phyloP scores from a whole-genome alignment of 2,797 vertebrate species.

The Labeo calbasu region DNA sequence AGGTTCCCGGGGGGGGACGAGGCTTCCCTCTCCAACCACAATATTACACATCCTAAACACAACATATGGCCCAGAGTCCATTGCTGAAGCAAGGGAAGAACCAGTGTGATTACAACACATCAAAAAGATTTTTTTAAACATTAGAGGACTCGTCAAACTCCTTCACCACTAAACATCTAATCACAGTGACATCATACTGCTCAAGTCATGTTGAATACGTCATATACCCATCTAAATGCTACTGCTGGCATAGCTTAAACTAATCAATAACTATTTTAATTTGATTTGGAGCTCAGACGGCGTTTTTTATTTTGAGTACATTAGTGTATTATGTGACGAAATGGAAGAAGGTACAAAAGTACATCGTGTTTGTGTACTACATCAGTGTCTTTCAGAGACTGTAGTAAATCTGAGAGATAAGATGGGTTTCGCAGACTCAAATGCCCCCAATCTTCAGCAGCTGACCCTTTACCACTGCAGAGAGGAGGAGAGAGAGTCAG shows the following conservation, averaged over 20 bases:
- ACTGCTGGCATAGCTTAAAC: neutral
- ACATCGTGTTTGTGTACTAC: slow-evolving; percentile 39
- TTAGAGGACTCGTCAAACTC: neutral
- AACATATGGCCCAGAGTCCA: slow-evolving; percentile 14
- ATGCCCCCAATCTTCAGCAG: slow-evolving; percentile 58
- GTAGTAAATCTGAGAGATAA: slow-evolving; percentile 55
- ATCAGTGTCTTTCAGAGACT: slow-evolving; percentile 42
- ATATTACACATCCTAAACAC: slow-evolving; percentile 41
- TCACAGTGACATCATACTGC: neutral
- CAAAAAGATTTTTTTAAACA: neutral
- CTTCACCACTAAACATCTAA: neutral
- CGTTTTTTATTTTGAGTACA: neutral
- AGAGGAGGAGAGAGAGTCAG: slow-evolving; percentile 41
- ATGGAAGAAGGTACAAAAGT: slow-evolving; percentile 27
- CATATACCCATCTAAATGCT: neutral
- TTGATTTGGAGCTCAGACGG: slow-evolving; percentile 3
- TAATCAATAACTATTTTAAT: neutral
- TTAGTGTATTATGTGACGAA: slow-evolving; percentile 13
- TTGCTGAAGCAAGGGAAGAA: neutral
- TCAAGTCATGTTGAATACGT: neutral
- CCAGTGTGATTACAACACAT: neutral
- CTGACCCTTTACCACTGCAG: slow-evolving; percentile 56
- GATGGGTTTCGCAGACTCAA: slow-evolving; percentile 55
- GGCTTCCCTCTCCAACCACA: slow-evolving; percentile 22
- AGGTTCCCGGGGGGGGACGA: slow-evolving; percentile 19